Evolutionary conservation across 1,140 invertebrate genomes (phyloP).

Genomic region (Sycophaga agraensis): DNA sequence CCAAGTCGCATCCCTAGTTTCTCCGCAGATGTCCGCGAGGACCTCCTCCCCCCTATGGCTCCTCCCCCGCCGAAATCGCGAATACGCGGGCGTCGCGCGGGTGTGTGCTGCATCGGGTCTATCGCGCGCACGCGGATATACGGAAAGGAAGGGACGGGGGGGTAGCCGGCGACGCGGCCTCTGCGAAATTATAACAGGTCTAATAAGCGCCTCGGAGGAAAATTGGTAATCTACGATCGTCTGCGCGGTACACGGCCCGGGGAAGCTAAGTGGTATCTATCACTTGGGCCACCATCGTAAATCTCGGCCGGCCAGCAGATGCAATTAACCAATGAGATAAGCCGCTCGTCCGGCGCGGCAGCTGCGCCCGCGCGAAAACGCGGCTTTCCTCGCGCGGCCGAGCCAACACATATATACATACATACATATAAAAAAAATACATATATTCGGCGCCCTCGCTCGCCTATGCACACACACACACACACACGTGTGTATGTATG

Average conservation of each 20-base stretch:
- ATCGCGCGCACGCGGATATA: too few relatives aligned
- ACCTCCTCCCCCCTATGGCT: too few relatives aligned
- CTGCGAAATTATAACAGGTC: slow-evolving; percentile 24
- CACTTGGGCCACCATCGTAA: slow-evolving; percentile 36
- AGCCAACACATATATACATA: too few relatives aligned
- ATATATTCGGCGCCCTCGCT: too few relatives aligned
- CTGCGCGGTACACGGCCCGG: slow-evolving; percentile 27
- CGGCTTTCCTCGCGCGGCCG: not conserved
- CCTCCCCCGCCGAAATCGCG: not conserved
- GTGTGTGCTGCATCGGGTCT: too few relatives aligned
- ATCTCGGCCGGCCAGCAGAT: slow-evolving; percentile 38
- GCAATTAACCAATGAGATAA: slow-evolving; percentile 49
- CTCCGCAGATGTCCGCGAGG: too few relatives aligned
- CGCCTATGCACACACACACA: too few relatives aligned
- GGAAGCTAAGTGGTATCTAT: slow-evolving; percentile 35
- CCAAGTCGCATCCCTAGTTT: too few relatives aligned
- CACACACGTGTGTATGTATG: too few relatives aligned
- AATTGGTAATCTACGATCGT: slow-evolving; percentile 41
- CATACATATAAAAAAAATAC: too few relatives aligned
- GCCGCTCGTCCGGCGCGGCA: not conserved
- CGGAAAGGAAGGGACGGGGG: too few relatives aligned
- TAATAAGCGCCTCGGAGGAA: slow-evolving; percentile 13
- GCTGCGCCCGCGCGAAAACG: not conserved
- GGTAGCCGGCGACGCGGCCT: not conserved
- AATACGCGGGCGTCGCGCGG: not conserved